phyloP scores from a whole-genome alignment of 2,113 vertebrate genomes.

The Oryctolagus cuniculus region DNA sequence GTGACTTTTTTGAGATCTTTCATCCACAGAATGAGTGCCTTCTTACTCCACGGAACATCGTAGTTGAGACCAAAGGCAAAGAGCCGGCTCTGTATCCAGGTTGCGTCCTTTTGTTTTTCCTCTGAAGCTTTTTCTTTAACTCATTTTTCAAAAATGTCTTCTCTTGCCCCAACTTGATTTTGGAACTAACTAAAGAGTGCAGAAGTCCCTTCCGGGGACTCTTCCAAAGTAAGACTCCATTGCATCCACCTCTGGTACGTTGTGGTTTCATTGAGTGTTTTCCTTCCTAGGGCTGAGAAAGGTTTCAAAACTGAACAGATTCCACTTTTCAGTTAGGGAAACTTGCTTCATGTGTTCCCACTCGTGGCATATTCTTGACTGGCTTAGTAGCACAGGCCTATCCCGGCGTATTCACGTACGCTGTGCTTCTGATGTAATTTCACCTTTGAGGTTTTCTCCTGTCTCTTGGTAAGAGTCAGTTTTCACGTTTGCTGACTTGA shows the following conservation, averaged over 20 bases:
- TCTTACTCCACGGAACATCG: neutral
- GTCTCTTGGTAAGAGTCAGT: neutral
- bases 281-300: constrained; percentile 50
- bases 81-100: neutral
- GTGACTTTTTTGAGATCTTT: neutral
- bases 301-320: neutral
- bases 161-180: constrained; percentile 36
- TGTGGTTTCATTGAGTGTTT: constrained; percentile 28
- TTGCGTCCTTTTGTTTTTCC: neutral
- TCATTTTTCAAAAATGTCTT: constrained; percentile 50
- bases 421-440: neutral
- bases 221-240: constrained; percentile 48
- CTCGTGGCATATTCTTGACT: neutral
- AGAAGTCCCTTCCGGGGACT: constrained; percentile 32
- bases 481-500: neutral
- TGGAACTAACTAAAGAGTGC: constrained; percentile 32
- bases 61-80: neutral
- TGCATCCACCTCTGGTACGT: neutral
- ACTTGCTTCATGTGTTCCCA: neutral
- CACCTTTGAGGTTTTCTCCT: neutral
- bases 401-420: neutral
- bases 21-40: neutral
- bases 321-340: constrained; percentile 3
- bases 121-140: neutral
- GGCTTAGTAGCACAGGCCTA: neutral